These are phyloP conservation scores for Parazoanthus darwini DNA, from an alignment of 92 coral and sea anemone genomes.

Conservation along the genomic window DNA sequence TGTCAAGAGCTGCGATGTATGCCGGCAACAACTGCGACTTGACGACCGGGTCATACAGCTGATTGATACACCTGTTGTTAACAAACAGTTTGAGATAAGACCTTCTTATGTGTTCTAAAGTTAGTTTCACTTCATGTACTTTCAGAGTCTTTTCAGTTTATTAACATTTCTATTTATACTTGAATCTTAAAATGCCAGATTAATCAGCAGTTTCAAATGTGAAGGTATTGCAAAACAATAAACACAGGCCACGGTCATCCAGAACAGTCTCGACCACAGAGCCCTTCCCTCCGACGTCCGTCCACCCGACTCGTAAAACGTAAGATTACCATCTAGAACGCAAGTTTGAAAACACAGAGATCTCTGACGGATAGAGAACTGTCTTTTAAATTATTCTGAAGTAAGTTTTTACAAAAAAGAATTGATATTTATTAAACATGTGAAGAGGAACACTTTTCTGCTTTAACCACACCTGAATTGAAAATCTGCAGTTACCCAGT, in stretches of 20 bases:
- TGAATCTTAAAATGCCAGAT: neutral
- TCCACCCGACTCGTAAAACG: neutral
- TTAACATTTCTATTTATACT: too few relatives aligned
- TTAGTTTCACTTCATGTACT: neutral
- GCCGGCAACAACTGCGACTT: conserved; percentile 60
- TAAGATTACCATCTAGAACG: neutral
- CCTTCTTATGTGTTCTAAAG: too few relatives aligned
- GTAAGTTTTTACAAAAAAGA: too few relatives aligned
- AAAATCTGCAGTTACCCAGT: too few relatives aligned
- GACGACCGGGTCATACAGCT: conserved; percentile 72
- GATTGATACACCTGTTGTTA: conserved; percentile 70
- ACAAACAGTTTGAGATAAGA: neutral
- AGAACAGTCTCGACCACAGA: neutral
- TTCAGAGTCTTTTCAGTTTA: neutral
- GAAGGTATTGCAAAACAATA: neutral
- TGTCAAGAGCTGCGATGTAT: conserved; percentile 66
- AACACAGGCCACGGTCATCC: neutral
- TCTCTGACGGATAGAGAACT: neutral
- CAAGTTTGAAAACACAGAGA: neutral
- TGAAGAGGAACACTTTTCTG: too few relatives aligned
- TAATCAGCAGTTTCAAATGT: neutral
- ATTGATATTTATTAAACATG: too few relatives aligned
- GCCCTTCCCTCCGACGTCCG: neutral
- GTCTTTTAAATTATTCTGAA: too few relatives aligned
- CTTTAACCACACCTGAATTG: too few relatives aligned